These are phyloP conservation scores for Odontomyia ornata DNA, from an alignment of 2,888 invertebrate species.

Conservation along the genomic window DNA sequence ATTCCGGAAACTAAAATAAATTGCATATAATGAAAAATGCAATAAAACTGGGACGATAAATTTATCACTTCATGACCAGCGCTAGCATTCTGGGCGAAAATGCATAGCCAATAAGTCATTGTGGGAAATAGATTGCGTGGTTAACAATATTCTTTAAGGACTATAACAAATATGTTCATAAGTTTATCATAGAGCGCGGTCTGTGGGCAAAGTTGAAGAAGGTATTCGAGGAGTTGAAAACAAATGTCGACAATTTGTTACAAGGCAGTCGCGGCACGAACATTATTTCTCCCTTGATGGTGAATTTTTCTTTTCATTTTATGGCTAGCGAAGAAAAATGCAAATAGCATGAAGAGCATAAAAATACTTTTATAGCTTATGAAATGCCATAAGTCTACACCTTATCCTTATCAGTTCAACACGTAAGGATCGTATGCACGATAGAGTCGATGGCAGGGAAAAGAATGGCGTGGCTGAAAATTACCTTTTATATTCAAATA, in stretches of 20 bases:
- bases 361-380: conserved; percentile 41
- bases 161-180: conserved; percentile 30
- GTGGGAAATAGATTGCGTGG: conserved; percentile 25
- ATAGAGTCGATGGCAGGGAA: background rate
- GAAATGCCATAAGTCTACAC: conserved; percentile 40
- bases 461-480: background rate
- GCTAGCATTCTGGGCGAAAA: background rate
- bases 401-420: conserved; percentile 36
- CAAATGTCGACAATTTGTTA: conserved; percentile 42
- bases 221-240: conserved; percentile 27
- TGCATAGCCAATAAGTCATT: conserved; percentile 10
- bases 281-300: background rate
- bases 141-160: conserved; percentile 27
- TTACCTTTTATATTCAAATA: conserved; percentile 32
- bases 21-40: conserved; percentile 24
- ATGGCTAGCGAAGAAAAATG: conserved; percentile 25
- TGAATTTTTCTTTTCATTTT: conserved; percentile 30
- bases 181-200: conserved; percentile 25
- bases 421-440: conserved; percentile 27
- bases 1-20: background rate
- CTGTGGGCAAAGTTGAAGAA: background rate
- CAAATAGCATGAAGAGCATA: conserved; percentile 34
- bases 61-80: background rate
- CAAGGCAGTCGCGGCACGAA: conserved; percentile 33
- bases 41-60: conserved; percentile 24